Conservation (phyloP, 37 sponge, comb jelly and placozoan genomes). For the Mnemiopsis leidyi region DNA sequence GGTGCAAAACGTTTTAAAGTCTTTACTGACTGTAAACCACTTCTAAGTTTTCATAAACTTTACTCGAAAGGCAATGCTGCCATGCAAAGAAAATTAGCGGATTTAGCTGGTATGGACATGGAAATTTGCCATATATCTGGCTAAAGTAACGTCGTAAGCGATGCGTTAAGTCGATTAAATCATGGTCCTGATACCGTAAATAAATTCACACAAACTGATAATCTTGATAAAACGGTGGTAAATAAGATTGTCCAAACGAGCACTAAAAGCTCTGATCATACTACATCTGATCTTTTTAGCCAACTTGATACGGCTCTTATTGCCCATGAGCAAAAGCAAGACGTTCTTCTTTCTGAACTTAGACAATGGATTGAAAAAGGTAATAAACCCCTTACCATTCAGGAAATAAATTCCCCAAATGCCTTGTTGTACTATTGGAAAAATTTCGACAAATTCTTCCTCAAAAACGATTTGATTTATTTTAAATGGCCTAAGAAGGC, state of each 20-base stretch:
- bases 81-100: background rate
- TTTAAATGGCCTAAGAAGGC: background rate
- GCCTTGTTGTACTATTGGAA: background rate
- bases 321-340: background rate
- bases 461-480: background rate
- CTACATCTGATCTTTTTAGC: background rate
- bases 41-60: background rate
- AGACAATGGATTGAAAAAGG: background rate
- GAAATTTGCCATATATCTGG: background rate
- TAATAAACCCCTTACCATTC: background rate
- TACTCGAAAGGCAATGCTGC: background rate
- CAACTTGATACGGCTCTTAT: background rate
- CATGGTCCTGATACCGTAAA: background rate
- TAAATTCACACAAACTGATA: background rate
- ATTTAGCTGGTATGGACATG: background rate
- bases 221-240: background rate
- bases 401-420: background rate
- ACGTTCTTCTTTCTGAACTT: background rate
- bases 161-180: background rate
- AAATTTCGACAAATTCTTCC: background rate
- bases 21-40: background rate
- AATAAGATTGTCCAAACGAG: background rate
- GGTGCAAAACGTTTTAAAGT: background rate
- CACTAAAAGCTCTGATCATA: background rate
- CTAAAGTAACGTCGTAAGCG: background rate